These are phyloP conservation scores for Globia sparganii DNA, from an alignment of 2,888 invertebrate genomes.

Conservation along the genomic window DNA sequence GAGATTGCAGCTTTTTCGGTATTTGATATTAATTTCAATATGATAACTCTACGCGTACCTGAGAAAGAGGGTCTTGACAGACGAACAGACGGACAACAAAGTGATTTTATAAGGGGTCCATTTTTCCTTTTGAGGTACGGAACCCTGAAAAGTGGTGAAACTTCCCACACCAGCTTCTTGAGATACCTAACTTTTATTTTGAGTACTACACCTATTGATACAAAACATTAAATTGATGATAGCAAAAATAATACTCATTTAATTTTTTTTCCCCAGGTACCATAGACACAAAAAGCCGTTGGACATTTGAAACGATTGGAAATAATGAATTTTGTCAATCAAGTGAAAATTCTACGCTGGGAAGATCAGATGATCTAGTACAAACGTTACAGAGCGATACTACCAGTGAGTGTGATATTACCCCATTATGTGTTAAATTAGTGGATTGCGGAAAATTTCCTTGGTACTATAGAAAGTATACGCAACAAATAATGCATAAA, in stretches of 20 bases:
- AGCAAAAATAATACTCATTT: neutral
- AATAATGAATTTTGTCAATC: neutral
- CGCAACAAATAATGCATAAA: constrained; percentile 50
- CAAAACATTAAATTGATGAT: neutral
- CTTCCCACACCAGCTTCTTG: neutral
- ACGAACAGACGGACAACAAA: too few species aligned
- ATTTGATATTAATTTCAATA: too few species aligned
- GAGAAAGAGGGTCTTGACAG: too few species aligned
- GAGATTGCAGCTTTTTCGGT: too few species aligned
- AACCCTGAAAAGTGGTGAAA: neutral
- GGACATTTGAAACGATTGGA: constrained; percentile 26
- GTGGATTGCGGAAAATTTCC: constrained; percentile 64
- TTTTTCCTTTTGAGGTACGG: too few species aligned
- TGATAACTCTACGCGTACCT: too few species aligned
- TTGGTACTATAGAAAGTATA: constrained; percentile 64
- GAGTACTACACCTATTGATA: neutral
- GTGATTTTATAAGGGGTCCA: too few species aligned
- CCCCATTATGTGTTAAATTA: constrained; percentile 50
- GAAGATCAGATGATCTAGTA: neutral
- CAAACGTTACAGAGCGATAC: neutral
- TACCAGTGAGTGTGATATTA: constrained; percentile 31
- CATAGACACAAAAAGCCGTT: constrained; percentile 12
- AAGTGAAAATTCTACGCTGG: neutral
- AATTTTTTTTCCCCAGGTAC: constrained; percentile 2
- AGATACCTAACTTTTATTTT: neutral